A percentile compares a stretch with the other conserved stretches of the same genome.
These are phyloP conservation scores for Nemoura dubitans DNA, from an alignment of 2,888 invertebrate genomes.

Conservation along the genomic window DNA sequence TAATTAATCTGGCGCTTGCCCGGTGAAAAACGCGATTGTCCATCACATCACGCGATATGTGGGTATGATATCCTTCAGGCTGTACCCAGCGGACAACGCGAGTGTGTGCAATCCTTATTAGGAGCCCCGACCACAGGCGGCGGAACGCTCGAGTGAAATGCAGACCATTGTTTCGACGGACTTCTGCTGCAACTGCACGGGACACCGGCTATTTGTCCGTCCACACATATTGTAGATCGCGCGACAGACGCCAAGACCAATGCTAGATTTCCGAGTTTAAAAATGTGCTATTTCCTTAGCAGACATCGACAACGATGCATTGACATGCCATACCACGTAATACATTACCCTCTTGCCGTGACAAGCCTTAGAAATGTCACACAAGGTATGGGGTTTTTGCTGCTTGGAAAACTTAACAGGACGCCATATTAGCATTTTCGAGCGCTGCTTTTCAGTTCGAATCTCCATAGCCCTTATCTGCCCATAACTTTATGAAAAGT, in stretches of 20 bases:
- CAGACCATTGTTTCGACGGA: neutral
- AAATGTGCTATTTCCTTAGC: neutral
- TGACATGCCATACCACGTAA: neutral
- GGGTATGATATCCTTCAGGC: neutral
- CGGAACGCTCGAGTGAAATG: neutral
- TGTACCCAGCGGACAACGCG: neutral
- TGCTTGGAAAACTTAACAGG: neutral
- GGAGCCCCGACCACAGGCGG: neutral
- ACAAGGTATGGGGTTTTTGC: neutral
- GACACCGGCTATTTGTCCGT: neutral
- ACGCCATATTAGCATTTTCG: neutral
- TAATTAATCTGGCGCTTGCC: neutral
- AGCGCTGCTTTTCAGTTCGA: neutral
- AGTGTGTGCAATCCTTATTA: neutral
- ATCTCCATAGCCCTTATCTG: neutral
- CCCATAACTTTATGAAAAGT: conserved; percentile 7
- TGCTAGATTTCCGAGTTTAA: neutral
- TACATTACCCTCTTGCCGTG: neutral
- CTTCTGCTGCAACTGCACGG: neutral
- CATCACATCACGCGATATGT: neutral
- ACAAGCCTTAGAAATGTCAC: neutral
- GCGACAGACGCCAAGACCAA: neutral
- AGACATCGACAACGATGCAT: neutral
- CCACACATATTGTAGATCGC: neutral
- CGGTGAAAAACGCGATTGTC: neutral